Conservation (phyloP, 2,888 invertebrate species). For the Brassicogethes aeneus region DNA sequence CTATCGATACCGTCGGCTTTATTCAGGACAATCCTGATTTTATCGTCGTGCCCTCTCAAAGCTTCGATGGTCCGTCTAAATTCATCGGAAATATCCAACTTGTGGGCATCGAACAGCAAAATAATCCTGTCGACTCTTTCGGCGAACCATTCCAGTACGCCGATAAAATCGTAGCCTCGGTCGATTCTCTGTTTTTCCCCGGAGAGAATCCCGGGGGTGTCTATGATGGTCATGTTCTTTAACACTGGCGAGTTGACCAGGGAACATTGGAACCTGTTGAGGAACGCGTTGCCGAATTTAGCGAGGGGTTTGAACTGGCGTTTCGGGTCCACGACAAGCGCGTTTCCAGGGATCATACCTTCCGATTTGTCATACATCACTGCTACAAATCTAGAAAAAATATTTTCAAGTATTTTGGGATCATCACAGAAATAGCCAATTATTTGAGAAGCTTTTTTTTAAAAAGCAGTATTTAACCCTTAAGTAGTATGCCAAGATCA, state of each 20-base stretch:
- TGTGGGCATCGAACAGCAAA: constrained; percentile 1
- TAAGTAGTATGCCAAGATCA: no score
- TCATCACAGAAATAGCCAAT: no score
- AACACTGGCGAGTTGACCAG: not conserved
- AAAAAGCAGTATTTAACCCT: no score
- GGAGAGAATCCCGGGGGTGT: not conserved
- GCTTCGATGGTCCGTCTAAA: not conserved
- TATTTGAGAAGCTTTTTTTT: no score
- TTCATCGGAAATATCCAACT: constrained; percentile 1
- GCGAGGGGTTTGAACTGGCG: not conserved
- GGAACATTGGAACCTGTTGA: constrained; percentile 1
- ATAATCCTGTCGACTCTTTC: constrained; percentile 2
- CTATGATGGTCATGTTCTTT: constrained; percentile 1
- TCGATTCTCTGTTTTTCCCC: not conserved
- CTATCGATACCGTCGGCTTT: not conserved
- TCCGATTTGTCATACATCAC: constrained; percentile 86
- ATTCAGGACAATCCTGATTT: constrained; percentile 1
- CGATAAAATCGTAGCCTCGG: constrained; percentile 1
- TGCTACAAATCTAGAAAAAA: constrained; percentile 65
- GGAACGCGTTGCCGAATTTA: not conserved
- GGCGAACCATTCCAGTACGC: constrained; percentile 1
- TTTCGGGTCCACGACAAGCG: constrained; percentile 91
- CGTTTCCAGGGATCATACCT: constrained; percentile 87
- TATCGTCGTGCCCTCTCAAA: not conserved
- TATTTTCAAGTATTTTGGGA: no score